phyloP scores from a whole-genome alignment of 2,113 vertebrate species.

The Thermophis baileyi region DNA sequence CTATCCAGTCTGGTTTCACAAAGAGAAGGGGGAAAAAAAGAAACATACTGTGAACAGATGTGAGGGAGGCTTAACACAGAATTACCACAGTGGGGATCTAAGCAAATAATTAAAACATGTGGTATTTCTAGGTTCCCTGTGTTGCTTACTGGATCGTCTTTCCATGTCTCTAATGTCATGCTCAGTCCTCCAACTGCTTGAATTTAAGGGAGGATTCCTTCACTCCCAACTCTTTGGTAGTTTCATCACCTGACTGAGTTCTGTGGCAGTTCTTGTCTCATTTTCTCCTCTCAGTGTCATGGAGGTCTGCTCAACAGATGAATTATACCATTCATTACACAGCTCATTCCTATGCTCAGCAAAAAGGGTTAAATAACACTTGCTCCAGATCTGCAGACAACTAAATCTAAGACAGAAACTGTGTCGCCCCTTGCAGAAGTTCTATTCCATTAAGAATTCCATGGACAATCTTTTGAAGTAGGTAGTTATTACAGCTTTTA shows the following conservation, averaged over 20 bases:
- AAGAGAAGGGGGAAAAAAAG: not conserved
- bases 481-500: not conserved
- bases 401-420: not conserved
- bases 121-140: not conserved
- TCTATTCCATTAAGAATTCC: not conserved
- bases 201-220: not conserved
- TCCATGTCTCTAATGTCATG: not conserved
- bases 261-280: not conserved
- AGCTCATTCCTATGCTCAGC: not conserved
- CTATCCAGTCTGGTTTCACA: not conserved
- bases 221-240: not conserved
- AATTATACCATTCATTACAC: no score
- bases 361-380: not conserved
- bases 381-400: not conserved
- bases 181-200: not conserved
- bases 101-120: not conserved
- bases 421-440: not conserved
- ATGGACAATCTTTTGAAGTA: not conserved
- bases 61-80: not conserved
- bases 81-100: not conserved
- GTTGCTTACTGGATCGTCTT: not conserved
- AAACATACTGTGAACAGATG: not conserved
- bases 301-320: not conserved
- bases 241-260: not conserved
- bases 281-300: not conserved